Base-by-base conservation (phyloP, 2,797 vertebrate genomes). In the Lutjanus campechanus region DNA sequence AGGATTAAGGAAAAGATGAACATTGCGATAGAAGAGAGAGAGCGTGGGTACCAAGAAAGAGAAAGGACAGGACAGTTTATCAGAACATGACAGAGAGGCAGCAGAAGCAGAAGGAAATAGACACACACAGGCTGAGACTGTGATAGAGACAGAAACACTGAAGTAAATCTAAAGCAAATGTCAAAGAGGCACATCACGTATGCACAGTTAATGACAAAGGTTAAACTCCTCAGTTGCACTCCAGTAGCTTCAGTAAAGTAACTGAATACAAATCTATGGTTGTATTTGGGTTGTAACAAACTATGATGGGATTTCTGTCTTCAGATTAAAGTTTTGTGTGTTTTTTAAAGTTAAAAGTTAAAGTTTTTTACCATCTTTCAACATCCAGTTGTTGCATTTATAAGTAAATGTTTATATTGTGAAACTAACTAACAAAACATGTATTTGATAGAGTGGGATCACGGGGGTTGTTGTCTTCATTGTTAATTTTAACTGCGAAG, bases 1-100 rank as follows among this genome's bases (percentile, higher is more conserved):
- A 86, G 87, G 71, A 79, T 88, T 85, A 87, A 81, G 83, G 85
- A 86, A 83, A 85, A 85, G 86, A 91, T 88, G 93, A 90, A 84
- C 73, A 91, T 85, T 69, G 87, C 79, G 80, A 85, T 72, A 89
- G 88, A 84, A 82, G 83, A 85, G 49, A 85, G 16, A 49, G 78
- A 61, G 89, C 54, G 62, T 77, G 87, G 82, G 81, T 36, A 88
- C 69, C 77, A 91, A 79, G 62, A 78, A 72, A 85, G 79, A 85
- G 83, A 82, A 60, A 76, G 71, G 85, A 73, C 60, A 86, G 78
- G 85, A 73, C 60, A 86, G 78, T 84, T 91, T 72, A 84, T 88
- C 84, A 84, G 69, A 82, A 90, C 65, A 76, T 12, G 79, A 80
- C 78, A 82, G 58, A 58, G 74, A 78, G 68, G 59, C 50, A 79